Percentiles rank a stretch among this genome's conserved stretches.
phyloP scores from a whole-genome alignment of 2,888 invertebrate species.

The Dasysyrphus tricinctus region DNA sequence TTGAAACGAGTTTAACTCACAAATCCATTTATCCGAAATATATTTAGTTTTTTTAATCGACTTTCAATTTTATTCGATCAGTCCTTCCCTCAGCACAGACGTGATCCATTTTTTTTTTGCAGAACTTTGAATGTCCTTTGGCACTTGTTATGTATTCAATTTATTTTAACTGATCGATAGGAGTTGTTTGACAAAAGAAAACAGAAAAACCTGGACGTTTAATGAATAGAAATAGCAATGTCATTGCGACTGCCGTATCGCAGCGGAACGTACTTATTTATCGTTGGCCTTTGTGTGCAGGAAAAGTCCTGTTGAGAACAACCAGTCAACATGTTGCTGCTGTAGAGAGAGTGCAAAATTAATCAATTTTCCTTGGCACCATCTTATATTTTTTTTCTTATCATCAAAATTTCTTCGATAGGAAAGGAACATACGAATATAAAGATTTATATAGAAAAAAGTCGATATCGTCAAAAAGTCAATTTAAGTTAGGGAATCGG shows the following conservation, averaged over 20 bases:
- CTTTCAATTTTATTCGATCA: conserved; percentile 34
- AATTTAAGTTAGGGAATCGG: conserved; percentile 68
- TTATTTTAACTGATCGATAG: conserved; percentile 60
- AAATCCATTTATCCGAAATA: conserved; percentile 2
- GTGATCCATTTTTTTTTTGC: conserved; percentile 40
- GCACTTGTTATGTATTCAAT: conserved; percentile 43
- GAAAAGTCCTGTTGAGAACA: conserved; percentile 1
- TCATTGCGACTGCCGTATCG: not conserved
- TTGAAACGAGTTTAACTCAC: not conserved
- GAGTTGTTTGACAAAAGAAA: not conserved
- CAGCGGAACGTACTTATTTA: conserved; percentile 8
- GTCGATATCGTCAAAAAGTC: conserved; percentile 65
- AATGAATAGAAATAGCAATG: conserved; percentile 35
- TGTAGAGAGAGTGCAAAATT: conserved; percentile 8
- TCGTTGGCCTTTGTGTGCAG: conserved; percentile 6
- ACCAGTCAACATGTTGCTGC: conserved; percentile 27
- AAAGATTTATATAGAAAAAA: not conserved
- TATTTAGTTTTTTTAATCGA: not conserved
- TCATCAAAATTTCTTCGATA: conserved; percentile 32
- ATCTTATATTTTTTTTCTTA: conserved; percentile 16
- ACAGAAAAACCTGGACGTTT: conserved; percentile 12
- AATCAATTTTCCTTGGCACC: conserved; percentile 51
- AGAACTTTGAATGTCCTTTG: conserved; percentile 33
- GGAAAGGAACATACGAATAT: not conserved
- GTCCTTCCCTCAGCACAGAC: not conserved